phyloP scores from a whole-genome alignment of 1,140 invertebrate species.

The Phthorimaea operculella region DNA sequence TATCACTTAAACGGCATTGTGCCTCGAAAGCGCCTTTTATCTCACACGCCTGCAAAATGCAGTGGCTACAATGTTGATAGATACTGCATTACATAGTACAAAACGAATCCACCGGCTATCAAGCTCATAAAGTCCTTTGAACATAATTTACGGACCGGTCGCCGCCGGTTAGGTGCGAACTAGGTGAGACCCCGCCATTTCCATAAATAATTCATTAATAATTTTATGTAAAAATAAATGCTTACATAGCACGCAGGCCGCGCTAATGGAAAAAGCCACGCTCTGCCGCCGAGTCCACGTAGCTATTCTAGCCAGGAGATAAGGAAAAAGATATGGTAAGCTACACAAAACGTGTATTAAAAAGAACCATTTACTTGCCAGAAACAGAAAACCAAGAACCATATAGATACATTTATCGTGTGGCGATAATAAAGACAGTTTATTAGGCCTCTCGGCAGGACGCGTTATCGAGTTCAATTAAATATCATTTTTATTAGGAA shows the following conservation, averaged over 20 bases:
- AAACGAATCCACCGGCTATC: slow-evolving; percentile 22
- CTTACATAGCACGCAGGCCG: not conserved
- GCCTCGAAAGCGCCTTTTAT: slow-evolving; percentile 45
- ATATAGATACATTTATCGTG: slow-evolving; percentile 47
- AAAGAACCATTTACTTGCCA: slow-evolving; percentile 25
- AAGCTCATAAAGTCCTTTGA: slow-evolving; percentile 24
- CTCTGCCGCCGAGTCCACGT: too few relatives aligned
- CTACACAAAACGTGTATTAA: slow-evolving; percentile 8
- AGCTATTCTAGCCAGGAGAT: not conserved
- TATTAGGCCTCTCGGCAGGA: slow-evolving; percentile 54
- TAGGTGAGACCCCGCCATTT: slow-evolving; percentile 22
- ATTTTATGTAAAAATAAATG: not conserved
- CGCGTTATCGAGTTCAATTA: slow-evolving; percentile 63
- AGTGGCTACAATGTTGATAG: slow-evolving; percentile 34
- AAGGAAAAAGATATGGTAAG: not conserved
- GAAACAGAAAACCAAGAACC: slow-evolving; percentile 9
- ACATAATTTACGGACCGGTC: slow-evolving; percentile 38
- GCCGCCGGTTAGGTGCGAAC: slow-evolving; percentile 21
- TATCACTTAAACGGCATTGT: slow-evolving; percentile 68
- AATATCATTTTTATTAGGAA: slow-evolving; percentile 66
- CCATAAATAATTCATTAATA: slow-evolving; percentile 32
- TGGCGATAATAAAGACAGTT: slow-evolving; percentile 60
- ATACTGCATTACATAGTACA: slow-evolving; percentile 20
- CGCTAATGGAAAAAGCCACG: not conserved
- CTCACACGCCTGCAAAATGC: slow-evolving; percentile 38